These are phyloP conservation scores for Hippotragus niger DNA, from an alignment of 2,113 vertebrate species.

Conservation along the genomic window DNA sequence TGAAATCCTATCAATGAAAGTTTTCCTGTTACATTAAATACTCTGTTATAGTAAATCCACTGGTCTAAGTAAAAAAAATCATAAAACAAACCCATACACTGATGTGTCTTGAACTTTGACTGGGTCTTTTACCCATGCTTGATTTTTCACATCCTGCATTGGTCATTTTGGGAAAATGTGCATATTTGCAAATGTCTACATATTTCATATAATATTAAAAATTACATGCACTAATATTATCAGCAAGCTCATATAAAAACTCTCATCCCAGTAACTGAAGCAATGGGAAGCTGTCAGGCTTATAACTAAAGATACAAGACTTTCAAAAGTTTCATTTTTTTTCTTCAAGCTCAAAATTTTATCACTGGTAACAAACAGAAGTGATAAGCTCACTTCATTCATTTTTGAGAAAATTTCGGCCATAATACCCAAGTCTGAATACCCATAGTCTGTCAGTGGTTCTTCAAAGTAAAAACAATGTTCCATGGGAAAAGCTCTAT, in stretches of 20 bases:
- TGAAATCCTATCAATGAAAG: neutral
- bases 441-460: neutral
- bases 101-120: neutral
- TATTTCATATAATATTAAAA: neutral
- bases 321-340: neutral
- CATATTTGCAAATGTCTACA: neutral
- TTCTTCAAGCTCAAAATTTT: neutral
- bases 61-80: neutral
- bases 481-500: neutral
- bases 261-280: neutral
- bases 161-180: neutral
- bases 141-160: neutral
- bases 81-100: neutral
- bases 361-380: conserved; percentile 16
- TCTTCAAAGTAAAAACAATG: neutral
- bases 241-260: neutral
- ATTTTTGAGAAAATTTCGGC: neutral
- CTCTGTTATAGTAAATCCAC: neutral
- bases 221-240: neutral
- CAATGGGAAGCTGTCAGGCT: neutral
- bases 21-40: neutral
- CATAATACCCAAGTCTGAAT: neutral
- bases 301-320: neutral
- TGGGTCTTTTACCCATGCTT: neutral
- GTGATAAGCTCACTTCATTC: neutral